A percentile compares a stretch with the other conserved stretches of the same genome.
Conservation (phyloP, 53 echinoderm and acorn worm species). For the Stichopus horrens region DNA sequence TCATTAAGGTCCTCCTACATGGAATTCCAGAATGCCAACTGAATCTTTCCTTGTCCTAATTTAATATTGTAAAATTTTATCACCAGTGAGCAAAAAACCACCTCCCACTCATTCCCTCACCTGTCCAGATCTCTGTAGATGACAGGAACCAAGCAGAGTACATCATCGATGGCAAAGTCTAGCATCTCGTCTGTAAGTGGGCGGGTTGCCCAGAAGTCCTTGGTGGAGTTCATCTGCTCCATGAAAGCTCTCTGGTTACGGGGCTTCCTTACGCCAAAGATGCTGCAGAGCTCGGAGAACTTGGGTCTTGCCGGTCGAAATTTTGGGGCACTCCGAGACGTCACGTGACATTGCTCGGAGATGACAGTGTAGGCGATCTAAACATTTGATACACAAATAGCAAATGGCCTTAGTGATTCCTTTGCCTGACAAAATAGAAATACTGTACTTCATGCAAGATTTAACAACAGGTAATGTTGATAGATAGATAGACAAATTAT, state of each 20-base stretch:
- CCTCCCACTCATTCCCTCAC: not conserved
- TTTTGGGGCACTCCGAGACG: conserved; percentile 35
- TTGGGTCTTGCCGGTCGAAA: conserved; percentile 38
- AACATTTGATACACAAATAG: not conserved
- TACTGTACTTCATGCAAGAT: too few species aligned
- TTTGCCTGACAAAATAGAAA: too few species aligned
- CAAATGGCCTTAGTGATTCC: too few species aligned
- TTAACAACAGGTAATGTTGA: too few species aligned
- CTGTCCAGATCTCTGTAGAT: conserved; percentile 44
- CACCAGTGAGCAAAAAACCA: too few species aligned
- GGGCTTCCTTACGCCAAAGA: conserved; percentile 35
- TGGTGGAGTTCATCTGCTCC: conserved; percentile 42
- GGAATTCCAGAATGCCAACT: too few species aligned
- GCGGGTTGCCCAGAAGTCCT: conserved; percentile 42
- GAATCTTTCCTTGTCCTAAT: too few species aligned
- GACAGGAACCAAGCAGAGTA: conserved; percentile 44
- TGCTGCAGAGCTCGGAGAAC: conserved; percentile 45
- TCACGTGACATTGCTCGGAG: conserved; percentile 35
- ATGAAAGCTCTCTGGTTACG: conserved; percentile 45
- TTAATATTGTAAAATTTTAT: too few species aligned
- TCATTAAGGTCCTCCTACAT: too few species aligned
- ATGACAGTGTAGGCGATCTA: conserved; percentile 44
- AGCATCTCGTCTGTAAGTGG: conserved; percentile 41
- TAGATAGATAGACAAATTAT: too few species aligned
- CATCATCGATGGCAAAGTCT: conserved; percentile 46